Evolutionary conservation across 2,113 vertebrate genomes (phyloP).

Genomic region (Crotalus viridis): DNA sequence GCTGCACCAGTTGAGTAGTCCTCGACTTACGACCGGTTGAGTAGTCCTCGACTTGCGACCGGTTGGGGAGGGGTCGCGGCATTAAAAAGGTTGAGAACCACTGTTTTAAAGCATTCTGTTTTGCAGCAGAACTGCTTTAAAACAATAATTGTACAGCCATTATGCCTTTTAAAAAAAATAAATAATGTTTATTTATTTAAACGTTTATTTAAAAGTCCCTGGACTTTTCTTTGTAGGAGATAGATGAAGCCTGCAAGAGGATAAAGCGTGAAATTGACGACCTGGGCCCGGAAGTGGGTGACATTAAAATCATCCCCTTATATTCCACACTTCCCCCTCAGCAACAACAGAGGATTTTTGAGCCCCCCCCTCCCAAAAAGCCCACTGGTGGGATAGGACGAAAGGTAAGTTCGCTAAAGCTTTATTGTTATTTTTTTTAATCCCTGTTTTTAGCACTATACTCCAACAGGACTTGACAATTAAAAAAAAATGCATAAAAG

Average conservation of each 20-base stretch:
- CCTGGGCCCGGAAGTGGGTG: slow-evolving; percentile 91
- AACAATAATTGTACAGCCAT: not conserved
- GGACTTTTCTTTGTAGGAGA: slow-evolving; percentile 81
- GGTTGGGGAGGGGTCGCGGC: no score
- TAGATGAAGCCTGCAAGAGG: slow-evolving; percentile 96
- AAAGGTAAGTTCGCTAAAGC: slow-evolving; percentile 75
- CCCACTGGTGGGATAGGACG: slow-evolving; percentile 91
- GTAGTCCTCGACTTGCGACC: no score
- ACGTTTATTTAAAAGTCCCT: no score
- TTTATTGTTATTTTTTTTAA: not conserved
- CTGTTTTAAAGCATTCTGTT: slow-evolving; percentile 51
- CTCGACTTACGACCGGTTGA: no score
- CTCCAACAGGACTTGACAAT: not conserved
- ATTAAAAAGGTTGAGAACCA: no score
- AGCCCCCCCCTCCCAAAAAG: slow-evolving; percentile 93
- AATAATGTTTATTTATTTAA: no score
- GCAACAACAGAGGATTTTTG: slow-evolving; percentile 95
- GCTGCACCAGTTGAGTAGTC: no score
- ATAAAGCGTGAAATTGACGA: slow-evolving; percentile 97
- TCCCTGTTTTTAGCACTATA: not conserved
- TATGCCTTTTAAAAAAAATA: not conserved
- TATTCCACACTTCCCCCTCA: slow-evolving; percentile 96
- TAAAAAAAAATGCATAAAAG: not conserved
- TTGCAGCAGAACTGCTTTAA: not conserved
- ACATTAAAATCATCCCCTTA: slow-evolving; percentile 97